A percentile compares a stretch with the other conserved stretches of the same genome.
phyloP scores from a whole-genome alignment of 2,113 vertebrate species.

The Coryphaenoides rupestris region DNA sequence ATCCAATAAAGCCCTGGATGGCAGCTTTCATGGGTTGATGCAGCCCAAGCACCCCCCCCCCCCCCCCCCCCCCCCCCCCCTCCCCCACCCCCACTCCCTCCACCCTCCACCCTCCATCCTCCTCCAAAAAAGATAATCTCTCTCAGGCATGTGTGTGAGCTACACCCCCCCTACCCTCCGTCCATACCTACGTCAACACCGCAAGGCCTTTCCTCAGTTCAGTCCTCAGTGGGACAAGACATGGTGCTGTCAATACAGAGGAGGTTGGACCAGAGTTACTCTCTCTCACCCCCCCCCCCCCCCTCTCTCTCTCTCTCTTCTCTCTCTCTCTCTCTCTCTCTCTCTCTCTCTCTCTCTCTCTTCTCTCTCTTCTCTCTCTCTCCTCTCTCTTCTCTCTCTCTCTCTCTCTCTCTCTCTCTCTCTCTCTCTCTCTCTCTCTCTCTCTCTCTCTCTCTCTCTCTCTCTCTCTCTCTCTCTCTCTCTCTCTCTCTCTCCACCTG shows the following conservation, averaged over 20 bases:
- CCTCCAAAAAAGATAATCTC: constrained; percentile 52
- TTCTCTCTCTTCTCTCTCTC: no score
- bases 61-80: constrained; percentile 18
- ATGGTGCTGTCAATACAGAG: constrained; percentile 25
- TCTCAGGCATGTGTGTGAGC: constrained; percentile 45
- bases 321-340: no score
- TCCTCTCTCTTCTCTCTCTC: no score
- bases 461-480: no score
- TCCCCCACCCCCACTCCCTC: not conserved
- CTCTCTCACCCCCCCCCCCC: no score
- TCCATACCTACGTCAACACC: constrained; percentile 51
- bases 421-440: no score
- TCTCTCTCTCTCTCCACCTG: no score
- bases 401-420: no score
- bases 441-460: no score
- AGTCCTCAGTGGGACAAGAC: constrained; percentile 32
- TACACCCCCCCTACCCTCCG: not conserved
- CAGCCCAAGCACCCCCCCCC: constrained; percentile 32
- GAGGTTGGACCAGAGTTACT: no score
- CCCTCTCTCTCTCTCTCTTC: no score
- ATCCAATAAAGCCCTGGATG: constrained; percentile 71
- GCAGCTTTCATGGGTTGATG: constrained; percentile 66
- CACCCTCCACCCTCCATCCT: constrained; percentile 11
- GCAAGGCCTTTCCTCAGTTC: constrained; percentile 34
- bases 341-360: no score